Percentiles rank a stretch among this genome's conserved stretches.
Evolutionary conservation across 2,113 vertebrate genomes (phyloP).

Genomic region (Paracanthobrama guichenoti): DNA sequence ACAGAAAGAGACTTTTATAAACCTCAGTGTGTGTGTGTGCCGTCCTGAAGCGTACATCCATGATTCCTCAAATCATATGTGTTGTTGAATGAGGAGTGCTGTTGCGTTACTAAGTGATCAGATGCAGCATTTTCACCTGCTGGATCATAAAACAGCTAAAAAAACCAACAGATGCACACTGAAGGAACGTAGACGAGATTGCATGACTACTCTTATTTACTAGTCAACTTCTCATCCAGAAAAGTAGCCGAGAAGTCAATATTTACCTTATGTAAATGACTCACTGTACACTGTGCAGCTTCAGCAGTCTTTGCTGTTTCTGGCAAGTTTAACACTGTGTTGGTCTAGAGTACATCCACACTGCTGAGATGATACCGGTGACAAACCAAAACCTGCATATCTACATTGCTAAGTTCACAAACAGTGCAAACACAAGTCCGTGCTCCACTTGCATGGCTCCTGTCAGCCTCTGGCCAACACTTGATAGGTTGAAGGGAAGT

Average conservation of each 20-base stretch:
- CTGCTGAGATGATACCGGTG: neutral
- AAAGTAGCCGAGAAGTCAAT: conserved; percentile 19
- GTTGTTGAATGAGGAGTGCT: too few species aligned
- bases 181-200: neutral
- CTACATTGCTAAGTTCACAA: neutral
- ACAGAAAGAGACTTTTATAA: conserved; percentile 4
- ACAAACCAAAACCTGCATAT: neutral
- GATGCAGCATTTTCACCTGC: neutral
- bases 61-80: too few species aligned
- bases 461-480: neutral
- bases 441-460: neutral
- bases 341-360: neutral
- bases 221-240: neutral
- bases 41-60: neutral
- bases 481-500: too few species aligned
- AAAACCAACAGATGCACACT: neutral
- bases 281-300: neutral
- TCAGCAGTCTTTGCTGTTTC: neutral
- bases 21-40: neutral
- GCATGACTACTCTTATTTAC: conserved; percentile 1
- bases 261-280: conserved; percentile 12
- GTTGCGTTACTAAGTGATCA: too few species aligned
- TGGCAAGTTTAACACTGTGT: neutral
- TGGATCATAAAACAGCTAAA: neutral
- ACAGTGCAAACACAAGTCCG: neutral